Evolutionary conservation across 2,797 vertebrate genomes (phyloP).

Genomic region (Sebastes wilsoni): DNA sequence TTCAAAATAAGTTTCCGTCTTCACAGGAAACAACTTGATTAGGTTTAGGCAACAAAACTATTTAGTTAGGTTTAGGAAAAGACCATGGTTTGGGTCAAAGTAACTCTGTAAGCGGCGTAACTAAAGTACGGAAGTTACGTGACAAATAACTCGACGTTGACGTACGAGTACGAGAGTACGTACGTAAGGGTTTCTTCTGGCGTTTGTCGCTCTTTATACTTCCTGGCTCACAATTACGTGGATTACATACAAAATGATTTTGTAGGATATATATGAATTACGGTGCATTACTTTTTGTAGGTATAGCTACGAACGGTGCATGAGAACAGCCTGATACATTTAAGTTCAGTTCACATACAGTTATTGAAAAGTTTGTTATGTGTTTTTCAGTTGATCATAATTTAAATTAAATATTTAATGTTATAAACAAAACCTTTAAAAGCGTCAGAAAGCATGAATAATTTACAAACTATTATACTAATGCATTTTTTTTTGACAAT

Average conservation of each 20-base stretch:
- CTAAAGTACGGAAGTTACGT: no score
- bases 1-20: no score
- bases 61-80: no score
- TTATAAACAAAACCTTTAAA: neutral
- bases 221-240: no score
- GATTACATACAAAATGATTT: no score
- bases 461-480: neutral
- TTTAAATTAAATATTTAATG: neutral
- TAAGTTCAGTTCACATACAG: neutral
- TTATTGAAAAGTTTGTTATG: neutral
- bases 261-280: no score
- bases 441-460: neutral
- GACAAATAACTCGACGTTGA: no score
- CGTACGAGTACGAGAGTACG: fast-evolving
- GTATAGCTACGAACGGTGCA: fast-evolving
- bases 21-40: no score
- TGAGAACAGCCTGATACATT: neutral
- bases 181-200: no score
- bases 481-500: neutral
- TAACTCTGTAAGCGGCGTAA: no score
- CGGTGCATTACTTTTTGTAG: fast-evolving
- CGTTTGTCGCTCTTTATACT: neutral
- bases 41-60: no score
- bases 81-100: no score
- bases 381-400: neutral